Conservation (phyloP, 1,140 invertebrate species). For the Telenomus remus region DNA sequence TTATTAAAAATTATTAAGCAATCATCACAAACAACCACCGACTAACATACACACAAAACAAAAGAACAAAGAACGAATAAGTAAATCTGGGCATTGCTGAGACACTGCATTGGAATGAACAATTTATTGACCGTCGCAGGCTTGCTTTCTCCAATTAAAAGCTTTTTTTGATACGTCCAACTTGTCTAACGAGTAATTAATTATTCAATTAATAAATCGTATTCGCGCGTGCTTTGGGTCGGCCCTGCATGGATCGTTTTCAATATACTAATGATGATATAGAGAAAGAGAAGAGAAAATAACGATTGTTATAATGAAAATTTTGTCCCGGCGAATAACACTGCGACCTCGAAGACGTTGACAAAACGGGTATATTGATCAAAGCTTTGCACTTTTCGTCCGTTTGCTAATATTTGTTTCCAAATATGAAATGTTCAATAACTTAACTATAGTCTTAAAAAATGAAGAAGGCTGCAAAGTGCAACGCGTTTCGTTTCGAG, state of each 20-base stretch:
- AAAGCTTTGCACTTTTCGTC: constrained; percentile 47
- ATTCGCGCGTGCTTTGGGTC: constrained; percentile 70
- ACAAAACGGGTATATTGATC: constrained; percentile 42
- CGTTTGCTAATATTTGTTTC: constrained; percentile 13
- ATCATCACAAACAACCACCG: background rate
- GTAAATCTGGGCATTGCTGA: constrained; percentile 30
- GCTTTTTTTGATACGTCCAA: constrained; percentile 42
- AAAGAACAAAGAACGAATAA: constrained; percentile 5
- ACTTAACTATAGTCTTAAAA: background rate
- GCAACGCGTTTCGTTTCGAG: constrained; percentile 45
- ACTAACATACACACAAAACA: background rate
- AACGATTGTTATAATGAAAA: constrained; percentile 51
- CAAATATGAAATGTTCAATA: constrained; percentile 1
- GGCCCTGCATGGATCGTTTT: constrained; percentile 73
- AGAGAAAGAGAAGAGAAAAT: constrained; percentile 51
- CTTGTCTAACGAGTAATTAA: constrained; percentile 29
- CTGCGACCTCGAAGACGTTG: constrained; percentile 50
- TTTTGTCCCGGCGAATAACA: constrained; percentile 40
- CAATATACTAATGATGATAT: constrained; percentile 44
- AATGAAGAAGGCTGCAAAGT: constrained; percentile 35
- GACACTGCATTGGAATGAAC: constrained; percentile 53
- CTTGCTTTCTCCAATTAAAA: constrained; percentile 51
- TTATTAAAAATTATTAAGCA: background rate
- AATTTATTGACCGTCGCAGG: constrained; percentile 37
- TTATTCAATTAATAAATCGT: constrained; percentile 40